These are phyloP conservation scores for Oceanites oceanicus DNA, from an alignment of 2,113 vertebrate genomes.

Conservation along the genomic window DNA sequence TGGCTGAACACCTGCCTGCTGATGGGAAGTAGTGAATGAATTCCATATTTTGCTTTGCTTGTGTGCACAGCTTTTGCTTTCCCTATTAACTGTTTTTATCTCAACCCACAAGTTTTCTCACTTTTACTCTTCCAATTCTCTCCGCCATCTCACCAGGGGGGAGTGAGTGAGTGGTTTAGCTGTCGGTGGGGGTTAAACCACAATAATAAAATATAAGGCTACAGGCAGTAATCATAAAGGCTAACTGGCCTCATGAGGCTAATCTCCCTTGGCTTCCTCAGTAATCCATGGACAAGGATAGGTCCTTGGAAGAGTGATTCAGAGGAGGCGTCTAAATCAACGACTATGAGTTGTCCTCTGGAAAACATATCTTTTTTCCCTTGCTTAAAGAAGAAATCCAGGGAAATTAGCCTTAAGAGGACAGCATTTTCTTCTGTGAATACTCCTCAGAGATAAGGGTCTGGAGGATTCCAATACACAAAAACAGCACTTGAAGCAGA, in stretches of 20 bases:
- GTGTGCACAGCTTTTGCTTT: too few species aligned
- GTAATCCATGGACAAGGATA: neutral
- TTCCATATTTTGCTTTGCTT: too few species aligned
- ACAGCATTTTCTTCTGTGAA: neutral
- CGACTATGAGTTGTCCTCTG: neutral
- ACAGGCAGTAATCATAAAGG: conserved; percentile 21
- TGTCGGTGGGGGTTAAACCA: too few species aligned
- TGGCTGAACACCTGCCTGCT: too few species aligned
- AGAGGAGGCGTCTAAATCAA: neutral
- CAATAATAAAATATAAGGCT: neutral
- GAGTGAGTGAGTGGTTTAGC: too few species aligned
- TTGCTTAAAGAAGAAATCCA: neutral
- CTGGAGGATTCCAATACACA: neutral
- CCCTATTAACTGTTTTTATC: too few species aligned
- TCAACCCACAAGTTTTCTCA: too few species aligned
- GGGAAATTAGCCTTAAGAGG: neutral
- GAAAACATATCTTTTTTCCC: neutral
- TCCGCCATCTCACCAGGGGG: too few species aligned
- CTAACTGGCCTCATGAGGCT: conserved; percentile 14
- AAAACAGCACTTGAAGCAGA: neutral
- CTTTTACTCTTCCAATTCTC: too few species aligned
- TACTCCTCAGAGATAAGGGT: neutral
- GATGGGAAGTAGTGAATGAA: too few species aligned
- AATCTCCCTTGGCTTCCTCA: conserved; percentile 16
- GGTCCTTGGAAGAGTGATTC: conserved; percentile 8